Evolutionary conservation across 2,888 invertebrate species (phyloP).

Genomic region (Acleris emargana): DNA sequence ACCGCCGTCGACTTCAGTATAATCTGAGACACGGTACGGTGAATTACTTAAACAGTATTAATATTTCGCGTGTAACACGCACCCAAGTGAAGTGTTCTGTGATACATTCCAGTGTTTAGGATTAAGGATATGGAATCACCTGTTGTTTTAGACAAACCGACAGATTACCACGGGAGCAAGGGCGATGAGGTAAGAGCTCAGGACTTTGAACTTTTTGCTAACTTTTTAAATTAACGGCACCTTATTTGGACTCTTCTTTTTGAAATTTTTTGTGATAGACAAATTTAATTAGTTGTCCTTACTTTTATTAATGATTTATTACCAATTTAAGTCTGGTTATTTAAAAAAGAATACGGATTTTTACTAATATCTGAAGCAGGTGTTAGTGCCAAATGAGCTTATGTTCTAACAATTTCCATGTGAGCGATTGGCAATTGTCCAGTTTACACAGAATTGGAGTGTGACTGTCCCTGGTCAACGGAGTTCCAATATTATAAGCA

Average conservation of each 20-base stretch:
- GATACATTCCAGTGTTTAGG: slow-evolving; percentile 71
- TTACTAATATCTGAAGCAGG: not conserved
- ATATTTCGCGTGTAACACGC: slow-evolving; percentile 49
- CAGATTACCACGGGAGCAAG: slow-evolving; percentile 81
- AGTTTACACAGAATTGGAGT: slow-evolving; percentile 19
- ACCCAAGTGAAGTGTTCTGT: slow-evolving; percentile 66
- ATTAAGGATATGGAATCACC: slow-evolving; percentile 82
- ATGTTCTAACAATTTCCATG: slow-evolving; percentile 16
- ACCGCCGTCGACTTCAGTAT: slow-evolving; percentile 64
- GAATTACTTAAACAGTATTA: slow-evolving; percentile 50
- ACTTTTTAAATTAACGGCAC: slow-evolving; percentile 38
- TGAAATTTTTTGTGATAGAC: not conserved
- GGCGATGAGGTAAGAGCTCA: slow-evolving; percentile 76
- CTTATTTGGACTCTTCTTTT: not conserved
- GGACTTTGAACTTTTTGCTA: slow-evolving; percentile 37
- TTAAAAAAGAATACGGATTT: not conserved
- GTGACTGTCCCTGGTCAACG: slow-evolving; percentile 26
- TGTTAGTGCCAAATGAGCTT: slow-evolving; percentile 5
- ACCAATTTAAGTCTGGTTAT: not conserved
- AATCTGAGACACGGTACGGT: slow-evolving; percentile 57
- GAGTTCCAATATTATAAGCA: slow-evolving; percentile 11
- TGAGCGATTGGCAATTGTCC: slow-evolving; percentile 26
- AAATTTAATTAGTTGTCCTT: too few relatives aligned
- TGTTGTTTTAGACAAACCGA: slow-evolving; percentile 85
- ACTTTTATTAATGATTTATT: not conserved